phyloP scores from a whole-genome alignment of 2,113 vertebrate species.

The Mormyrus lacerda region DNA sequence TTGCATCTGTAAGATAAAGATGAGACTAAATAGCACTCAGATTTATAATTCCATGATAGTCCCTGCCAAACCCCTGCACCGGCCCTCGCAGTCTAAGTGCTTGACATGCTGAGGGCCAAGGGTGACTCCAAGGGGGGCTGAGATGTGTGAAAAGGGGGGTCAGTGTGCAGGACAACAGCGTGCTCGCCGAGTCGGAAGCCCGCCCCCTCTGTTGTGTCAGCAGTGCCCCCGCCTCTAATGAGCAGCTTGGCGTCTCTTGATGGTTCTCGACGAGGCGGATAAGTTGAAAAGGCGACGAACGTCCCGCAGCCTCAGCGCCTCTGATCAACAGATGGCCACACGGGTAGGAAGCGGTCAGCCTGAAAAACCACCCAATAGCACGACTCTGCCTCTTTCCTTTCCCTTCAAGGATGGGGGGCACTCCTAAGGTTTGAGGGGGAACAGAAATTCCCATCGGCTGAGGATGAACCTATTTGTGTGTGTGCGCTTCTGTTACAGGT shows the following conservation, averaged over 20 bases:
- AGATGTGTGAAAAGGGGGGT: background rate
- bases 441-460: background rate
- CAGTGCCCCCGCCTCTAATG: background rate
- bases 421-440: conserved; percentile 27
- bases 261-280: background rate
- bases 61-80: too few relatives aligned
- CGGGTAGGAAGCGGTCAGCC: conserved; percentile 45
- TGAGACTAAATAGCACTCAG: background rate
- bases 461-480: background rate
- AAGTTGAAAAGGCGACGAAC: conserved; percentile 22
- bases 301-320: conserved; percentile 23
- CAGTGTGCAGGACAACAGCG: background rate
- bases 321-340: conserved; percentile 48
- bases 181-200: background rate
- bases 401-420: background rate
- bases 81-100: too few relatives aligned
- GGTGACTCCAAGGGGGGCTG: background rate
- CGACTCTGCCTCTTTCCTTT: conserved; percentile 6
- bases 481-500: background rate
- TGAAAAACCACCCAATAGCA: conserved; percentile 34
- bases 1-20: background rate
- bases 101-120: background rate
- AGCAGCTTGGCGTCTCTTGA: conserved; percentile 17
- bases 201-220: conserved; percentile 1
- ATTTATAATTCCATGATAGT: background rate